Conservation (phyloP, 2,797 vertebrate species). For the Masticophis lateralis region DNA sequence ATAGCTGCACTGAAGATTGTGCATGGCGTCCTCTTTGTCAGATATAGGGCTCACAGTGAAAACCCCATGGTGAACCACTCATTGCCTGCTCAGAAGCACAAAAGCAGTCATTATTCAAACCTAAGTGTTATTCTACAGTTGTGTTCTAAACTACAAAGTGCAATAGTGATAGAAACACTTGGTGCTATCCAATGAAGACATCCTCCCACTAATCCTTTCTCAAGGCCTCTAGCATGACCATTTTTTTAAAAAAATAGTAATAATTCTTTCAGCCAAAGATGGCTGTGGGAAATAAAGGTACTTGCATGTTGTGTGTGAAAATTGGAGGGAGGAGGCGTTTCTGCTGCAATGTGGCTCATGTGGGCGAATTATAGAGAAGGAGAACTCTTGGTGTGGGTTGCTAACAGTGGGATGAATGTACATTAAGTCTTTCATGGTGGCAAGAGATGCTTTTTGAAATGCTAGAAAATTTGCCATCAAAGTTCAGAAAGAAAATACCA, state of each 20-base stretch:
- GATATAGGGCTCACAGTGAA: not conserved
- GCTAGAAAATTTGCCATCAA: constrained; percentile 15
- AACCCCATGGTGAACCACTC: not conserved
- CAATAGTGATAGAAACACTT: not conserved
- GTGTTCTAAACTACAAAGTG: not conserved
- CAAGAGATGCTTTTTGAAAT: not conserved
- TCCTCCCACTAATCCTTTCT: not conserved
- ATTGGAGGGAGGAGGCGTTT: not conserved
- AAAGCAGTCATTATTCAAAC: not conserved
- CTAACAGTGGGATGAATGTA: not conserved
- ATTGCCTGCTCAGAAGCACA: not conserved
- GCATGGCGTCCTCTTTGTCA: not conserved
- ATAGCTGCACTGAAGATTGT: not conserved
- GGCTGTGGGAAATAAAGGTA: not conserved
- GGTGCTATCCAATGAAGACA: not conserved
- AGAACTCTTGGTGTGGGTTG: constrained; percentile 1
- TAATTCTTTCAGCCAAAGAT: not conserved
- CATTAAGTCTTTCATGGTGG: constrained; percentile 15
- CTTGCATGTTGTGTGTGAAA: not conserved
- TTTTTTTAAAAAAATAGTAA: not conserved
- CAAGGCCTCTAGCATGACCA: not conserved
- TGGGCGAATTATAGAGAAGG: constrained; percentile 18
- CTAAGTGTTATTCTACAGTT: not conserved
- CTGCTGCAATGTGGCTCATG: constrained; percentile 23
- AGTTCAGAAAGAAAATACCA: constrained; percentile 12